Evolutionary conservation across 2,797 vertebrate genomes (phyloP), one percentile per base, ranked within the genome.

Genomic region (Chaetodon trifasciatus): DNA sequence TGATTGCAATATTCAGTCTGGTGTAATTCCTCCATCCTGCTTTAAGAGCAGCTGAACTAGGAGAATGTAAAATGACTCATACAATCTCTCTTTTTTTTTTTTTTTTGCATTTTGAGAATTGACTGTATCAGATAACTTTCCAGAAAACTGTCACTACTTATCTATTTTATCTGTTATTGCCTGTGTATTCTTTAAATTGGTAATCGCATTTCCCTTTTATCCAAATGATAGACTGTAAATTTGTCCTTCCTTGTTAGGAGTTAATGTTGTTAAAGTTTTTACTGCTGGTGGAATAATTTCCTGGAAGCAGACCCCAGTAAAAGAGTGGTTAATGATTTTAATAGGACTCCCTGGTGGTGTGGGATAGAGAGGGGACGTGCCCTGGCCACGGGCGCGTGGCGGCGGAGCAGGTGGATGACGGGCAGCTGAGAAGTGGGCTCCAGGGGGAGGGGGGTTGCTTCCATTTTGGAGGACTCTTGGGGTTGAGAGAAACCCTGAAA

Each of bases 401-500:
- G 84, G 91, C 68, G 79, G 93, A 95, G 96, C 94, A 96, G 96
- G 96, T 96, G 96, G 95, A 93, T 95, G 95, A 95, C 88, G 92
- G 93, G 95, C 95, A 96, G 95, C 95, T 96, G 95, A 96, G 94
- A 91, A 93, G 86, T 94, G 93, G 86, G 84, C 90, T 94, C 87
- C 50, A 5, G 80, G 76, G 91, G 87, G 88, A 76, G 86, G 85
- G 89, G 88, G 82, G 89, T 88, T 81, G 87, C 76, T 73, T 94
- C 94, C 93, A 94, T 96, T 95, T 95, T 94, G 92, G 86, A 95
- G 94, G 92, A 94, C 95, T 95, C 95, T 94, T 94, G 95, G 95
- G 95, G 94, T 94, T 94, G 94, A 91, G 94, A 93, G 93, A 95
- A 93, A 92, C 93, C 93, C 94, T 93, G 93, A 91, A 94, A 92